phyloP scores from a whole-genome alignment of 1,140 invertebrate species.

The Ostrea denselamellosa region DNA sequence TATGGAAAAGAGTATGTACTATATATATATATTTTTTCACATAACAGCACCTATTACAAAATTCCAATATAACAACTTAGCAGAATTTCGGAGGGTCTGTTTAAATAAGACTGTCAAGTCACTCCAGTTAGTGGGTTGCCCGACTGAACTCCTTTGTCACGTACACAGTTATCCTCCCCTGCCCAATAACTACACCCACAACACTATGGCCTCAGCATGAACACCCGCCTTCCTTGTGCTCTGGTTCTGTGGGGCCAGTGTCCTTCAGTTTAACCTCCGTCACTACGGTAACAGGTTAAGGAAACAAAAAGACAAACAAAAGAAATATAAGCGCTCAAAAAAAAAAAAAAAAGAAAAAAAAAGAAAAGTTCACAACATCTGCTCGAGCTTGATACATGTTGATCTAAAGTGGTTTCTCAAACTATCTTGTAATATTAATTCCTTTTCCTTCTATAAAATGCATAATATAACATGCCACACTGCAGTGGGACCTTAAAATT shows the following conservation, averaged over 20 bases:
- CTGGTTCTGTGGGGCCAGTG: conserved; percentile 91
- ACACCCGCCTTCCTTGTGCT: conserved; percentile 92
- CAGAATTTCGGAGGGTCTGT: conserved; percentile 18
- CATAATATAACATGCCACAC: too few species aligned
- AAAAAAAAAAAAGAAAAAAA: not conserved
- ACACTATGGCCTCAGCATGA: conserved; percentile 84
- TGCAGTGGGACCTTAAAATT: too few species aligned
- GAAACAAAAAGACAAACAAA: conserved; percentile 80
- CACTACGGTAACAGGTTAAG: conserved; percentile 88
- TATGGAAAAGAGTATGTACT: not conserved
- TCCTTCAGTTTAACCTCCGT: conserved; percentile 98
- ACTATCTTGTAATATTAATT: too few species aligned
- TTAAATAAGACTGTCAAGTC: not conserved
- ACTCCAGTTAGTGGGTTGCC: not conserved
- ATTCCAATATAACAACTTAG: not conserved
- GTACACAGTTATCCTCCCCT: not conserved
- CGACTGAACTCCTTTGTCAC: not conserved
- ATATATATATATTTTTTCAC: not conserved
- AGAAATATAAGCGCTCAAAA: not conserved
- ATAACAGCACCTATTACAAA: conserved; percentile 10
- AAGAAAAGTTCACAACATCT: not conserved
- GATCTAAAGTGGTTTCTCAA: too few species aligned
- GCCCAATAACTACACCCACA: not conserved
- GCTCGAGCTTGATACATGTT: too few species aligned
- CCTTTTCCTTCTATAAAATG: too few species aligned